Percentiles rank a stretch among this genome's conserved stretches.
phyloP scores from a whole-genome alignment of 2,113 vertebrate genomes.

The Cephalopholis sonnerati region DNA sequence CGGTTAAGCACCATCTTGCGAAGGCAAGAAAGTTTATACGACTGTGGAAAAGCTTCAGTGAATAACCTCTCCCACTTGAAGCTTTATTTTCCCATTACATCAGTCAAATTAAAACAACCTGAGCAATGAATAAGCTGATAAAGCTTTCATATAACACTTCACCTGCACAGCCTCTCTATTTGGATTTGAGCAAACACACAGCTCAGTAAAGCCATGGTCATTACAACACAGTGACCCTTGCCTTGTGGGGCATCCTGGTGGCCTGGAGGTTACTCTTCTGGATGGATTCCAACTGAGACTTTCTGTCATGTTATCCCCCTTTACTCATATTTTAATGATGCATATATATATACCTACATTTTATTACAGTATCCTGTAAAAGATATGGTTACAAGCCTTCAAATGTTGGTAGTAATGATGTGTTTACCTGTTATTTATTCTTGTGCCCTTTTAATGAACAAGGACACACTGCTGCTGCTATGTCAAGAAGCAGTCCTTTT shows the following conservation, averaged over 20 bases:
- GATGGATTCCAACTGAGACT: not conserved
- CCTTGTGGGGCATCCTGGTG: constrained; percentile 26
- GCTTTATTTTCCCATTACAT: not conserved
- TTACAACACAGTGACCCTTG: constrained; percentile 31
- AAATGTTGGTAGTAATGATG: not conserved
- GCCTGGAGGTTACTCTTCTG: not conserved
- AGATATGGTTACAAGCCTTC: not conserved
- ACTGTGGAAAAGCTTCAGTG: too few species aligned
- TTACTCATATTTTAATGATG: not conserved
- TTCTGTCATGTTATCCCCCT: not conserved
- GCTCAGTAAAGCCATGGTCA: not conserved
- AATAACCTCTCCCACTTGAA: not conserved
- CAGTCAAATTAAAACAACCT: not conserved
- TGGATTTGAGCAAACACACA: not conserved
- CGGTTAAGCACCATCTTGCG: too few species aligned
- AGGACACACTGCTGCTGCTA: too few species aligned
- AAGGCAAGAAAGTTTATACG: not conserved
- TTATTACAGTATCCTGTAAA: too few species aligned
- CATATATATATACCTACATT: not conserved
- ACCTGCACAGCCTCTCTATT: not conserved
- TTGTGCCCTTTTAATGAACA: not conserved
- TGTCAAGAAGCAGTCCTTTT: not conserved
- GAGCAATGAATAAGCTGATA: constrained; percentile 5
- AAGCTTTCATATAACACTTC: constrained; percentile 7
- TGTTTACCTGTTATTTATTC: not conserved